Conservation (phyloP, 2,888 invertebrate species). For the Mesodorylaimus sp. region DNA sequence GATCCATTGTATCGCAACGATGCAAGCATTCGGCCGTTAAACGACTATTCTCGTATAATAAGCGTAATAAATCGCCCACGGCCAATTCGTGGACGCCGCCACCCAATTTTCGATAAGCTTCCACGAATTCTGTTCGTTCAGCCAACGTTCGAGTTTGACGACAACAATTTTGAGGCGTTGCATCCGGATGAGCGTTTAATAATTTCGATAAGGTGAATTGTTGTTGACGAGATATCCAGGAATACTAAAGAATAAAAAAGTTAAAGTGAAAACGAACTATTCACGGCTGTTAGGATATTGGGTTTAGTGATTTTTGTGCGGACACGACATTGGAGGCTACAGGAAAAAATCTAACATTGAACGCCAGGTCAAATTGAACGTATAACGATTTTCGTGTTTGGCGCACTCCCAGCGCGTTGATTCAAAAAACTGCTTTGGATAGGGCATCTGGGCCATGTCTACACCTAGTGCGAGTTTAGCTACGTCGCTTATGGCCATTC, state of each 20-base stretch:
- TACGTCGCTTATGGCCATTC: too few species aligned
- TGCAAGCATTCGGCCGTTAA: constrained; percentile 50
- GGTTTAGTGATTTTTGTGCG: too few species aligned
- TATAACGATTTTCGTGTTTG: too few species aligned
- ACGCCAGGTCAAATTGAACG: too few species aligned
- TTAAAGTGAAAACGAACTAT: background rate
- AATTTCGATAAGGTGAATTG: constrained; percentile 57
- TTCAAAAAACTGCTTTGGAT: too few species aligned
- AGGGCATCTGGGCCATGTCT: too few species aligned
- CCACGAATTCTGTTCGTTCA: constrained; percentile 50
- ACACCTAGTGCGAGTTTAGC: too few species aligned
- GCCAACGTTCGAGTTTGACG: constrained; percentile 47
- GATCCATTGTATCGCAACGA: constrained; percentile 40
- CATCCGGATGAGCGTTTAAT: constrained; percentile 53
- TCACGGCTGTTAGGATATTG: too few species aligned
- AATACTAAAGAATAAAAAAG: constrained; percentile 37
- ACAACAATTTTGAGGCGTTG: constrained; percentile 56
- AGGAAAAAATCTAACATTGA: too few species aligned
- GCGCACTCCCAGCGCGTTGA: too few species aligned
- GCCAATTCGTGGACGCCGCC: constrained; percentile 52
- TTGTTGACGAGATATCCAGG: constrained; percentile 74
- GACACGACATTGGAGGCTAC: too few species aligned
- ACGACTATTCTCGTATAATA: constrained; percentile 44
- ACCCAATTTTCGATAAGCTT: constrained; percentile 55
- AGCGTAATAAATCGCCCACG: constrained; percentile 50